These are phyloP conservation scores for Toxotes lorentzi DNA, from an alignment of 2,797 vertebrate species.

Conservation along the genomic window DNA sequence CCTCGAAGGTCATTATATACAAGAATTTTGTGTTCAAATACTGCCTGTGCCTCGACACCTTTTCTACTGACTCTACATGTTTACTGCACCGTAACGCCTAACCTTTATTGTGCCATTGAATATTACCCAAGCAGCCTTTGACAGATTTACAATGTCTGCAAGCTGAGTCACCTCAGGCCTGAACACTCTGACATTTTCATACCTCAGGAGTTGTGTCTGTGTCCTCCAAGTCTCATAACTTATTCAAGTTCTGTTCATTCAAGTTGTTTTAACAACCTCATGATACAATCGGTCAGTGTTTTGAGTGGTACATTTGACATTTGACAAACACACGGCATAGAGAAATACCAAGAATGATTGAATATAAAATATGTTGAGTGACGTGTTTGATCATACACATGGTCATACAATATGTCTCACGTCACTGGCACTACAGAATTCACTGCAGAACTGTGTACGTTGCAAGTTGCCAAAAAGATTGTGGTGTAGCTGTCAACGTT, in stretches of 20 bases:
- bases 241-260: slow-evolving; percentile 39
- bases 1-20: background rate
- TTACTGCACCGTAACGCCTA: slow-evolving; percentile 23
- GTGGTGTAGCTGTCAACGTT: slow-evolving; percentile 40
- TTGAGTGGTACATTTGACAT: slow-evolving; percentile 1
- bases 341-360: slow-evolving; percentile 2
- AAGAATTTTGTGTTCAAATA: slow-evolving; percentile 1
- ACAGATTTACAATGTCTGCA: slow-evolving; percentile 60
- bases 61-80: slow-evolving; percentile 17
- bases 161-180: slow-evolving; percentile 53
- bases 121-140: slow-evolving; percentile 38
- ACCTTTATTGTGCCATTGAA: slow-evolving; percentile 37
- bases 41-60: background rate
- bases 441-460: slow-evolving; percentile 4
- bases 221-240: slow-evolving; percentile 55
- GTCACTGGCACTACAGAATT: slow-evolving; percentile 24
- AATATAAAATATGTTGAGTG: slow-evolving; percentile 16
- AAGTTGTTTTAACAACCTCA: slow-evolving; percentile 28
- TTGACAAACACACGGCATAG: background rate
- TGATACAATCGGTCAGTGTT: slow-evolving; percentile 14
- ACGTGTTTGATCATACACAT: slow-evolving; percentile 7
- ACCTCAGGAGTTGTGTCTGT: slow-evolving; percentile 49
- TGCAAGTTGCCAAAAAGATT: slow-evolving; percentile 44
- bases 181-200: slow-evolving; percentile 52
- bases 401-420: slow-evolving; percentile 1